Conservation (phyloP, 2,888 invertebrate genomes). For the Scaptomyza polygonia region DNA sequence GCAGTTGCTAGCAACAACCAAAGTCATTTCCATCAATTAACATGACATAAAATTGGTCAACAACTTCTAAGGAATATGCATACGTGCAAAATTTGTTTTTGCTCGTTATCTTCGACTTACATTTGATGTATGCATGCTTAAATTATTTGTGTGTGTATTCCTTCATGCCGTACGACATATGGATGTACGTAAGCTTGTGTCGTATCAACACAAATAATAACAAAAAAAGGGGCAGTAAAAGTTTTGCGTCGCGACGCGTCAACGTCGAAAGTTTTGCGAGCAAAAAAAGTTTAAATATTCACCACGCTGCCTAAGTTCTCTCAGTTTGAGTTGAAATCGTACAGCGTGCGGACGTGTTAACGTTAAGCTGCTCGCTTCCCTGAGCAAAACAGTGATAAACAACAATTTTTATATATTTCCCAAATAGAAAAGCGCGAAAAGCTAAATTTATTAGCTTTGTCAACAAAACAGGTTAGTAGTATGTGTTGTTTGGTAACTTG, state of each 20-base stretch:
- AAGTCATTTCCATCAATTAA: slow-evolving; percentile 24
- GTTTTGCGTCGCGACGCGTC: slow-evolving; percentile 51
- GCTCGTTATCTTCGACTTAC: slow-evolving; percentile 5
- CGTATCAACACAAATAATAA: slow-evolving; percentile 15
- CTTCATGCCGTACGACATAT: not conserved
- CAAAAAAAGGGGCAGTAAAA: slow-evolving; percentile 32
- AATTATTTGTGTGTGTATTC: no score
- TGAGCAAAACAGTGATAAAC: slow-evolving; percentile 3
- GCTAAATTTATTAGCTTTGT: slow-evolving; percentile 28
- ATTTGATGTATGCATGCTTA: slow-evolving; percentile 2
- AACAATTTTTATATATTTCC: slow-evolving; percentile 15
- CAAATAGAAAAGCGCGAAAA: slow-evolving; percentile 36
- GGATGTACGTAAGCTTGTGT: not conserved
- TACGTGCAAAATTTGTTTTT: slow-evolving; percentile 19
- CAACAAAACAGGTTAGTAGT: slow-evolving; percentile 52
- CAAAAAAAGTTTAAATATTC: slow-evolving; percentile 67
- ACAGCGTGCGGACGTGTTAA: slow-evolving; percentile 61
- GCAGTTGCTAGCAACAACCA: not conserved
- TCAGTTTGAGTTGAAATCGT: slow-evolving; percentile 74
- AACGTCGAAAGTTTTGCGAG: slow-evolving; percentile 16
- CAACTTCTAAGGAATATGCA: slow-evolving; percentile 6
- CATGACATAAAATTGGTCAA: slow-evolving; percentile 11
- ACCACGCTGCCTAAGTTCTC: slow-evolving; percentile 41
- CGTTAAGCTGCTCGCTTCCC: slow-evolving; percentile 15
- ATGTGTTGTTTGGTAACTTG: slow-evolving; percentile 8